Base-by-base conservation (phyloP, 2,888 invertebrate genomes). In the Cancer borealis region DNA sequence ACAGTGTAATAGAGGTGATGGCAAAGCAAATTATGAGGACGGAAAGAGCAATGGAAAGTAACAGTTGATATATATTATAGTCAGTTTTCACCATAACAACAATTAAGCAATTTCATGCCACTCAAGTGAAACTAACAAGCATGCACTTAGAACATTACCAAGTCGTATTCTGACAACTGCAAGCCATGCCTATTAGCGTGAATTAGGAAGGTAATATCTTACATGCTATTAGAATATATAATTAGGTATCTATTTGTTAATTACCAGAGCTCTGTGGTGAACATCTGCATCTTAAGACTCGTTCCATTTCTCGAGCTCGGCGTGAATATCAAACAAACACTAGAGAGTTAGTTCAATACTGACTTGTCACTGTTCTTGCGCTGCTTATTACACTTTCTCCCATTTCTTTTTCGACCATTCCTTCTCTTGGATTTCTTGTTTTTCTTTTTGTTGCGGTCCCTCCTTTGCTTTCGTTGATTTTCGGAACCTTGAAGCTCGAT, bases 331-430 rank as follows among this genome's bases (percentile, higher is more conserved):
- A 49, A 45, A 84, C 93, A 49, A 45, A 84, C 21, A 84, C 14
- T 54, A 54, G 26, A 84, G 49, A n/a, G 14, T 8, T 21, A n/a
- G 14, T 8, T 21, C n/a, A 49, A 66, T 49, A 93, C 93, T 93
- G 90, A 91, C 93, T 84, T 79, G 90, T 93, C 66, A 47, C 79
- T 93, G 84, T 26, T 39, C 12, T 60, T 73, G 2, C 54, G 46
- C 45, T 45, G 87, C 39, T 60, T 46, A 8, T 14, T 21, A 60
- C 45, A 46, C 1, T 46, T 66, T 84, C 87, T 21, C 88, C 46
- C 26, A 39, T 39, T 60, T 54, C 60, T 60, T 84, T 79, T 73
- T 79, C 14, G 12, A 46, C 49, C 60, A 26, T 60, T 21, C 26
- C 39, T 49, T 45, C 30, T 91, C 60, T 89, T 84, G n/a, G 54